These are phyloP conservation scores for Scotopteryx bipunctaria DNA, from an alignment of 2,888 invertebrate genomes.

Conservation along the genomic window DNA sequence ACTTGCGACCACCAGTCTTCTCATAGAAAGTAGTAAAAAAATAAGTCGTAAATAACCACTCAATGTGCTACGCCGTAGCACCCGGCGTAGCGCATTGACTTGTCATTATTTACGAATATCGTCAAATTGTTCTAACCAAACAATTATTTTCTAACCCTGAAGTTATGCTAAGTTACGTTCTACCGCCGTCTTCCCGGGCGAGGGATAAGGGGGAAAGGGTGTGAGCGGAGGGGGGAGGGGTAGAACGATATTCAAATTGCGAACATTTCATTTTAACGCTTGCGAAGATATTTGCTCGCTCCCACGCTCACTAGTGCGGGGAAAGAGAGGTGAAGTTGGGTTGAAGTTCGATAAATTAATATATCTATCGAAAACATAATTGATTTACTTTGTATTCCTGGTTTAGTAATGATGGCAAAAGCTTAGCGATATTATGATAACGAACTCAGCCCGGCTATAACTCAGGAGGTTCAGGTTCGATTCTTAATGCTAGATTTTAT, in stretches of 20 bases:
- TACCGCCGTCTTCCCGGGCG: slow-evolving; percentile 13
- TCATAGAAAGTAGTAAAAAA: too few relatives aligned
- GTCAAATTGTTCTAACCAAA: not conserved
- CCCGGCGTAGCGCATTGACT: slow-evolving; percentile 7
- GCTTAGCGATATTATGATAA: not conserved
- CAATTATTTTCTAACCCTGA: too few relatives aligned
- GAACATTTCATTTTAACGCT: slow-evolving; percentile 84
- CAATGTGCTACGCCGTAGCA: too few relatives aligned
- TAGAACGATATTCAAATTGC: slow-evolving; percentile 80
- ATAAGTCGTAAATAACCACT: too few relatives aligned
- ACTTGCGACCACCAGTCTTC: too few relatives aligned
- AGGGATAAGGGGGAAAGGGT: slow-evolving; percentile 23
- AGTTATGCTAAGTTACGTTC: slow-evolving; percentile 20
- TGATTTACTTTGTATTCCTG: too few relatives aligned
- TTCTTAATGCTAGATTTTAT: too few relatives aligned
- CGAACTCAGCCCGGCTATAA: too few relatives aligned
- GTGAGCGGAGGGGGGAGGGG: slow-evolving; percentile 37
- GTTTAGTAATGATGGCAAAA: too few relatives aligned
- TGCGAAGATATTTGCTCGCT: slow-evolving; percentile 80
- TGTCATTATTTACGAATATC: not conserved
- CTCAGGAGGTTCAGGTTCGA: too few relatives aligned
- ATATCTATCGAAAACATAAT: too few relatives aligned
- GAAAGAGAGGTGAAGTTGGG: not conserved
- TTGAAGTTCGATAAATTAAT: too few relatives aligned
- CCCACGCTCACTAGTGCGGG: slow-evolving; percentile 68